A percentile compares a stretch with the other conserved stretches of the same genome.
These are phyloP conservation scores for Gordius sp. DNA, from an alignment of 2,888 invertebrate species.

Conservation along the genomic window DNA sequence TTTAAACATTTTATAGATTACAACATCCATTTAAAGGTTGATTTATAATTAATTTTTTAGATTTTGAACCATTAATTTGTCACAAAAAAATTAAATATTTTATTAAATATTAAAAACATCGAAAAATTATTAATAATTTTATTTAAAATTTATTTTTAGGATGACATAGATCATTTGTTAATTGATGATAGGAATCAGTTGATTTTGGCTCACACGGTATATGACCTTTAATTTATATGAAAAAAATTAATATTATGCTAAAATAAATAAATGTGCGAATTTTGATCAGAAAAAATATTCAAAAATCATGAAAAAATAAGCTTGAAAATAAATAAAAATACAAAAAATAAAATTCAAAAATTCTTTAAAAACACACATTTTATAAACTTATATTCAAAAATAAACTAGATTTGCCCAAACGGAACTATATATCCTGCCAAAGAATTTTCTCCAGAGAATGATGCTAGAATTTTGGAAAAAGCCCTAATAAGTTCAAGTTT, in stretches of 20 bases:
- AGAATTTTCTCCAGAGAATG: background rate
- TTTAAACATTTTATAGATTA: too few relatives aligned
- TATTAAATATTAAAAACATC: background rate
- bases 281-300: too few relatives aligned
- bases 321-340: too few relatives aligned
- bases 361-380: too few relatives aligned
- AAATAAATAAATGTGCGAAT: too few relatives aligned
- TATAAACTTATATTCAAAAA: too few relatives aligned
- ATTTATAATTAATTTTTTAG: too few relatives aligned
- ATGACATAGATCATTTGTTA: background rate
- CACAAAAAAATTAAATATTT: background rate
- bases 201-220: background rate
- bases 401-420: background rate
- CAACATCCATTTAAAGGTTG: too few relatives aligned
- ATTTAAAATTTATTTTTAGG: background rate
- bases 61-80: too few relatives aligned
- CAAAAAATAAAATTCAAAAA: too few relatives aligned
- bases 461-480: background rate
- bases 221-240: background rate
- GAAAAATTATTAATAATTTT: background rate
- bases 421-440: background rate
- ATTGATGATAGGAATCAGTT: background rate
- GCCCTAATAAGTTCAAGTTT: background rate
- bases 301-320: too few relatives aligned
- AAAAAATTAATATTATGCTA: background rate